Percentiles rank a stretch among this genome's conserved stretches.
phyloP scores from a whole-genome alignment of 2,888 invertebrate species.

The Drosophila nr. medialis region DNA sequence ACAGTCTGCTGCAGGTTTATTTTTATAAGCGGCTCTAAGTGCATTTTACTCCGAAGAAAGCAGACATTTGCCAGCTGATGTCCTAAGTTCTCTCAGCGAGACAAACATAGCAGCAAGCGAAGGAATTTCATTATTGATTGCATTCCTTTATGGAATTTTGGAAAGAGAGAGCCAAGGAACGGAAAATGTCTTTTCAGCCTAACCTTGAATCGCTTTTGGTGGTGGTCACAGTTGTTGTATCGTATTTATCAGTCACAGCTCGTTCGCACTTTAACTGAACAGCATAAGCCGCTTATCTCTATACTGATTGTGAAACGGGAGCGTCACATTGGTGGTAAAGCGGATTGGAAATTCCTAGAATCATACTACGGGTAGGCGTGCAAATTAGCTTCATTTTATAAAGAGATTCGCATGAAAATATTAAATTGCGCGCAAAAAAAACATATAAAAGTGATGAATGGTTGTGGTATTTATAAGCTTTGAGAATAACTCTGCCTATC shows the following conservation, averaged over 20 bases:
- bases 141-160: slow-evolving; percentile 14
- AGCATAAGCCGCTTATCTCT: slow-evolving; percentile 53
- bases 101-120: neutral
- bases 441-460: too few species aligned
- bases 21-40: slow-evolving; percentile 2
- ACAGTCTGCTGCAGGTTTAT: slow-evolving; percentile 1
- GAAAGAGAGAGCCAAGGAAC: neutral
- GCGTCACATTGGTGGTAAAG: slow-evolving; percentile 1
- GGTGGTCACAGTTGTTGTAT: slow-evolving; percentile 11
- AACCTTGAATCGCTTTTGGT: neutral
- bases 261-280: slow-evolving; percentile 45
- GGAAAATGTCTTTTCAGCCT: neutral
- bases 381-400: slow-evolving; percentile 42
- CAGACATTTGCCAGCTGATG: neutral
- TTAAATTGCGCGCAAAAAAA: slow-evolving; percentile 1
- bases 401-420: slow-evolving; percentile 15
- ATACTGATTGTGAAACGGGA: neutral
- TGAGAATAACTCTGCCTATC: slow-evolving; percentile 3
- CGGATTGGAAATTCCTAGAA: slow-evolving; percentile 36
- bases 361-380: slow-evolving; percentile 21
- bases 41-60: neutral
- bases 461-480: too few species aligned
- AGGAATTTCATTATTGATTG: slow-evolving; percentile 9
- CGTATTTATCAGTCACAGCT: slow-evolving; percentile 37
- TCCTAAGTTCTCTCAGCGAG: neutral